Evolutionary conservation across 2,888 invertebrate genomes (phyloP).

Genomic region (Chrysolina haemoptera): DNA sequence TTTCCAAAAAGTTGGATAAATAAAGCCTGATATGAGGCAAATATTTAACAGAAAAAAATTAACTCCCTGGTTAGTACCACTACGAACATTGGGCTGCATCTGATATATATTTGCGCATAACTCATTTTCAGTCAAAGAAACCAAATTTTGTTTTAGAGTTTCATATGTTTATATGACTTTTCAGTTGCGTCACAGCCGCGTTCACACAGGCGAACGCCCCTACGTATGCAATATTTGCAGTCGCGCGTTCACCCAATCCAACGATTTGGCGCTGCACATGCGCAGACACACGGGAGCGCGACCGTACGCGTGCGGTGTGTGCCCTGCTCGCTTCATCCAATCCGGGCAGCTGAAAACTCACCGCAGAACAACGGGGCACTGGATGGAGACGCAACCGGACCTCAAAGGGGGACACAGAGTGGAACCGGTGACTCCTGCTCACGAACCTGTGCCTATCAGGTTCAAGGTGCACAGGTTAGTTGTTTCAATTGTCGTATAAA

Average conservation of each 20-base stretch:
- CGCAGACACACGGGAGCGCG: constrained; percentile 80
- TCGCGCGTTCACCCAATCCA: constrained; percentile 78
- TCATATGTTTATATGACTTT: constrained; percentile 32
- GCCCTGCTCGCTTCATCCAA: constrained; percentile 80
- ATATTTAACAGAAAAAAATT: too few species aligned
- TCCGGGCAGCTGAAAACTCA: constrained; percentile 76
- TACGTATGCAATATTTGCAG: constrained; percentile 69
- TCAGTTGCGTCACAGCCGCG: constrained; percentile 68
- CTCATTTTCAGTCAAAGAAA: too few species aligned
- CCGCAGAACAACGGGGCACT: constrained; percentile 76
- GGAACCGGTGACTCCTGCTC: constrained; percentile 66
- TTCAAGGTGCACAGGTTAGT: constrained; percentile 65
- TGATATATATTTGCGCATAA: too few species aligned
- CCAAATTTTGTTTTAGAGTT: background rate
- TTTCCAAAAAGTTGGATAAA: too few species aligned
- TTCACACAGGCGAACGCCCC: constrained; percentile 69
- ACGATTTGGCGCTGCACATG: constrained; percentile 80
- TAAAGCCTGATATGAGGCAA: too few species aligned
- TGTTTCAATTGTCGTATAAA: too few species aligned
- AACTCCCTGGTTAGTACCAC: too few species aligned
- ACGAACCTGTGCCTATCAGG: constrained; percentile 66
- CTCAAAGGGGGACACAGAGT: constrained; percentile 69
- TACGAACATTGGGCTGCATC: too few species aligned
- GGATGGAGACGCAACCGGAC: constrained; percentile 69
- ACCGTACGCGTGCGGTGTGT: constrained; percentile 78